phyloP scores from a whole-genome alignment of 2,797 vertebrate genomes.

The Thunnus albacares region DNA sequence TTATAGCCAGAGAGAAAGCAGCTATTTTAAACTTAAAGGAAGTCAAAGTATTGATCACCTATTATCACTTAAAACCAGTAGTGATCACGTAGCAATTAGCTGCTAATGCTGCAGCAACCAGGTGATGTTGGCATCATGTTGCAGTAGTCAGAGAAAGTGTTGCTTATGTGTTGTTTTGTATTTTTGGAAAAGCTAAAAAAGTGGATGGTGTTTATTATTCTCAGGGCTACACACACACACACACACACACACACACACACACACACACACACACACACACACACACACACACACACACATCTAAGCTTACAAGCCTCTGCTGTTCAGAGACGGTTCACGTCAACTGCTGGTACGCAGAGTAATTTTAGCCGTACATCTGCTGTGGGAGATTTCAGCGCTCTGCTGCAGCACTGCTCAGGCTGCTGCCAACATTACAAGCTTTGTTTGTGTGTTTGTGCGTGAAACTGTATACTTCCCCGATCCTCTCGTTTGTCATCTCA shows the following conservation, averaged over 20 bases:
- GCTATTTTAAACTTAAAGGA: too few species aligned
- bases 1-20: too few species aligned
- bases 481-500: background rate
- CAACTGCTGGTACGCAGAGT: background rate
- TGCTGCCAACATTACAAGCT: slow-evolving; percentile 17
- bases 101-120: too few species aligned
- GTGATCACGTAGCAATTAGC: too few species aligned
- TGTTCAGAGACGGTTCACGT: background rate
- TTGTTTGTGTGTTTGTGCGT: slow-evolving; percentile 25
- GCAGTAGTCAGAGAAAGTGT: too few species aligned
- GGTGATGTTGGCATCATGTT: too few species aligned
- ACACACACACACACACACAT: slow-evolving; percentile 19
- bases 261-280: slow-evolving; percentile 23
- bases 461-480: slow-evolving; percentile 10
- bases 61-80: too few species aligned
- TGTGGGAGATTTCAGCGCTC: slow-evolving; percentile 42
- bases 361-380: slow-evolving; percentile 49
- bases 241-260: slow-evolving; percentile 8
- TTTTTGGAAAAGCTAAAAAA: too few species aligned
- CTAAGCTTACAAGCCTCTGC: background rate
- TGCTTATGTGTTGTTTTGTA: too few species aligned
- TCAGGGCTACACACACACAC: too few species aligned
- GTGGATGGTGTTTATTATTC: too few species aligned
- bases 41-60: too few species aligned
- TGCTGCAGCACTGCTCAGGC: background rate